phyloP scores from a whole-genome alignment of 2,888 invertebrate genomes.

The Dermolepida albohirtum region DNA sequence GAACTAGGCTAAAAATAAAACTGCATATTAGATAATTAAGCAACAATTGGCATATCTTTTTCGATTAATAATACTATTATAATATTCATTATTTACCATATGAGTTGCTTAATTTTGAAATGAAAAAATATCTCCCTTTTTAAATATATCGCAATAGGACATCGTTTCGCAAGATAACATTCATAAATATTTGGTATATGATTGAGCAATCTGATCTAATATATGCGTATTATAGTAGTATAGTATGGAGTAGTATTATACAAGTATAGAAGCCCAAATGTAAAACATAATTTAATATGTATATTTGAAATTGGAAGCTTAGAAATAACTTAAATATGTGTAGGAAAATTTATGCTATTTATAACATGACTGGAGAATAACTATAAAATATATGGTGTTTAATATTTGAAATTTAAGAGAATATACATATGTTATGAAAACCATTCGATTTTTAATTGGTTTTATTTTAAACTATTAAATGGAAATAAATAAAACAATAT shows the following conservation, averaged over 20 bases:
- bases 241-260: too few species aligned
- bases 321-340: too few species aligned
- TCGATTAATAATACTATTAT: too few species aligned
- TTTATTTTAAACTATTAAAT: too few species aligned
- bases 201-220: background rate
- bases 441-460: too few species aligned
- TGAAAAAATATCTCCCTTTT: background rate
- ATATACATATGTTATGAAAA: too few species aligned
- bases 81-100: too few species aligned
- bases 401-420: too few species aligned
- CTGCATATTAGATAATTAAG: conserved; percentile 1
- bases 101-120: conserved; percentile 4
- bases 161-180: conserved; percentile 13
- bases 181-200: conserved; percentile 12
- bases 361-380: too few species aligned
- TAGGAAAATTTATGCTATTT: too few species aligned
- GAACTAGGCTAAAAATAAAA: conserved; percentile 49
- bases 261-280: background rate
- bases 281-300: background rate
- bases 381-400: too few species aligned
- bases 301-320: too few species aligned
- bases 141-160: conserved; percentile 15
- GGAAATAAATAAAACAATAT: conserved; percentile 21
- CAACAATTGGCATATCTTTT: background rate
- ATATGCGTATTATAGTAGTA: background rate